Conservation (phyloP, 2,888 invertebrate genomes). For the Sminthurinus aureus region DNA sequence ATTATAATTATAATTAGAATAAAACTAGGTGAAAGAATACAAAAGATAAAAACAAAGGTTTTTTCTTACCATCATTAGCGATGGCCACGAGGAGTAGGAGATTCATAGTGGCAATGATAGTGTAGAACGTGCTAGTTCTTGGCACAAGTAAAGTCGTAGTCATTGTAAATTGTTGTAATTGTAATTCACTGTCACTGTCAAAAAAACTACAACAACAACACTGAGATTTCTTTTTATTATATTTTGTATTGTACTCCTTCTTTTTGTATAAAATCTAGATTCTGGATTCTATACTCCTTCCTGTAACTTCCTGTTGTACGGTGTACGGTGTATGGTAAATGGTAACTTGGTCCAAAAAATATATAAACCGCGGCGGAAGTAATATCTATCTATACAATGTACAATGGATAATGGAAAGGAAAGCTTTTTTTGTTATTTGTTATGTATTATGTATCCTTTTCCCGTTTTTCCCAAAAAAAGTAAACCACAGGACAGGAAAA, state of each 20-base stretch:
- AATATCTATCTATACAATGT: too few species aligned
- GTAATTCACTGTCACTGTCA: background rate
- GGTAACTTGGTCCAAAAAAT: too few species aligned
- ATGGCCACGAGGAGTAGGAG: conserved; percentile 60
- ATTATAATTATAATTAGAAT: background rate
- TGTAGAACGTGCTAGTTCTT: conserved; percentile 56
- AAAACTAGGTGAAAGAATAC: conserved; percentile 10
- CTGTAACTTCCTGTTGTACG: background rate
- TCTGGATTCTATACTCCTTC: background rate
- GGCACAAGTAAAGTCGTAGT: conserved; percentile 57
- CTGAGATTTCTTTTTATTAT: conserved; percentile 6
- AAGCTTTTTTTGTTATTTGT: too few species aligned
- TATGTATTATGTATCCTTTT: background rate
- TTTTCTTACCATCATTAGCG: conserved; percentile 60
- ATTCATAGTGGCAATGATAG: conserved; percentile 60
- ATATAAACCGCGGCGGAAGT: too few species aligned
- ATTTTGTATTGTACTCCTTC: background rate
- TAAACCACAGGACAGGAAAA: background rate
- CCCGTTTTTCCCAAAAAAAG: background rate
- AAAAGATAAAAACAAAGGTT: conserved; percentile 28
- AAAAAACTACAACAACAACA: background rate
- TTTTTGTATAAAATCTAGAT: background rate
- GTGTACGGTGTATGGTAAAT: background rate
- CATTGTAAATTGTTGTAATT: background rate
- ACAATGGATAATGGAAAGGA: too few species aligned